Conservation (phyloP, 2,797 vertebrate species). For the Mus minutoides region DNA sequence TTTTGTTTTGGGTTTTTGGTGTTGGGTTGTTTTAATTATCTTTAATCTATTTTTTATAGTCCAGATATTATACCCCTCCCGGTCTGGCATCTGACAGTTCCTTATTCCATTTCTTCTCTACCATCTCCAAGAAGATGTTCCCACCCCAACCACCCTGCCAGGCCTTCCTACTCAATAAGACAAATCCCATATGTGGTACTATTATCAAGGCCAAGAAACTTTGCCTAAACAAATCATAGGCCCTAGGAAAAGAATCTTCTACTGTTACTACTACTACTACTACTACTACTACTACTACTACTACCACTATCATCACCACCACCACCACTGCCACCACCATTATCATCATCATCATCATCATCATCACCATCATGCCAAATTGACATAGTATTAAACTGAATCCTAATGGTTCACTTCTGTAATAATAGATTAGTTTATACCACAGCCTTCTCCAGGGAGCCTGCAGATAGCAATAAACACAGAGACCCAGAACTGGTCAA, state of each 20-base stretch:
- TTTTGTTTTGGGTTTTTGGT: not conserved
- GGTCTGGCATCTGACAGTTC: not conserved
- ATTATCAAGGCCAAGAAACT: not conserved
- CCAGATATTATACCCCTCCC: not conserved
- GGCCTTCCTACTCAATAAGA: not conserved
- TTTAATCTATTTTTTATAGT: not conserved
- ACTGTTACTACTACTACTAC: too few species aligned
- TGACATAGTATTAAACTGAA: not conserved
- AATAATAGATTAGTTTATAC: not conserved
- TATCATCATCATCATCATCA: too few species aligned
- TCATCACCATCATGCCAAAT: not conserved
- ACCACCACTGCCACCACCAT: rapidly evolving
- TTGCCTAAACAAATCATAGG: not conserved
- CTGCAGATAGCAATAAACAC: not conserved
- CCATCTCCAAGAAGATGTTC: not conserved
- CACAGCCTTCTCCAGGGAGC: not conserved
- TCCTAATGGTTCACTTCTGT: not conserved
- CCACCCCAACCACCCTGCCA: not conserved
- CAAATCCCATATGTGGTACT: not conserved
- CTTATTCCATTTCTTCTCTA: not conserved
- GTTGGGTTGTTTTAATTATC: not conserved
- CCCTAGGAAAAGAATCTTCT: not conserved
- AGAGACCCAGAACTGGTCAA: not conserved
- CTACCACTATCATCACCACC: too few species aligned
- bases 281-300: too few species aligned